These are phyloP conservation scores for Sminthopsis crassicaudata DNA, from an alignment of 2,113 vertebrate genomes.

Conservation along the genomic window DNA sequence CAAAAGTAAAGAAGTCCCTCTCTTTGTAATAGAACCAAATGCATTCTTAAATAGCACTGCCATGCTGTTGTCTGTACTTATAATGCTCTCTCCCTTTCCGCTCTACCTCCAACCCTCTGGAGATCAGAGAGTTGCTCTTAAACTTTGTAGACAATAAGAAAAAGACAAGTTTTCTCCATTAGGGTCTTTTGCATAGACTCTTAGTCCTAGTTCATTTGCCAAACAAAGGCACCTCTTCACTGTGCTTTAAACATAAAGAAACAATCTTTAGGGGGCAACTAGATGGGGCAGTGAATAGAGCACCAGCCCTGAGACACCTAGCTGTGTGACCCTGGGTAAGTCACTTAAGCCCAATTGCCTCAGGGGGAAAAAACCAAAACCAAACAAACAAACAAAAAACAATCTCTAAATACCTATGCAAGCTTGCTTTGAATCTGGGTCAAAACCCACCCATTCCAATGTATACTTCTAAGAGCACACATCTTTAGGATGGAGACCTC, in stretches of 20 bases:
- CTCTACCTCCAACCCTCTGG: background rate
- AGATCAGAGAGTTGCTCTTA: background rate
- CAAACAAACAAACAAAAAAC: no score
- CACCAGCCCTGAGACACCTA: no score
- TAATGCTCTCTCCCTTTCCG: background rate
- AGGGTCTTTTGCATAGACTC: background rate
- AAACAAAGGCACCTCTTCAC: background rate
- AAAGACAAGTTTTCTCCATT: background rate
- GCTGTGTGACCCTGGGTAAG: no score
- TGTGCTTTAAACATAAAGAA: background rate
- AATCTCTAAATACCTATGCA: background rate
- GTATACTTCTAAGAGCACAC: background rate
- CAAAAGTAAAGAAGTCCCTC: background rate
- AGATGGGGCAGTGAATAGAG: no score
- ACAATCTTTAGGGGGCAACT: no score
- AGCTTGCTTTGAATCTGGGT: background rate
- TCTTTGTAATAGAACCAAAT: constrained; percentile 54
- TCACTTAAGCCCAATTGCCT: no score
- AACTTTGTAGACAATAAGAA: background rate
- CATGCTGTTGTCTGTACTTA: constrained; percentile 25
- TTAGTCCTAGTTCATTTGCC: background rate
- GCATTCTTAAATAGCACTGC: constrained; percentile 56
- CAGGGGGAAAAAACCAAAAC: no score
- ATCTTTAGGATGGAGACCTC: background rate
- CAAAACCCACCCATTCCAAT: background rate